phyloP scores from a whole-genome alignment of 2,888 invertebrate species.

The Athetis lepigone region DNA sequence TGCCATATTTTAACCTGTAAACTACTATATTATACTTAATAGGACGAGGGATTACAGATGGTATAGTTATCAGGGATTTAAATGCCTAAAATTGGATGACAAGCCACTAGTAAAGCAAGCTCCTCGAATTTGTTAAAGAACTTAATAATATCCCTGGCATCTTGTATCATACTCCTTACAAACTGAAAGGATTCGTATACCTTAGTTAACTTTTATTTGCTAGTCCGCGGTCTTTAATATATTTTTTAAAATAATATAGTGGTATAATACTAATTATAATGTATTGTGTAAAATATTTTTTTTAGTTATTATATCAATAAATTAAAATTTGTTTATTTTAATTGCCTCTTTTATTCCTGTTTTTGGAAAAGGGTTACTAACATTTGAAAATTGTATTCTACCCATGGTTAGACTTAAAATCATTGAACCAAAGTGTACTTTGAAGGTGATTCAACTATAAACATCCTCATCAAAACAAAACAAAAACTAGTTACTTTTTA shows the following conservation, averaged over 20 bases:
- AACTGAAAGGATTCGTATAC: constrained; percentile 77
- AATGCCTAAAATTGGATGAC: constrained; percentile 54
- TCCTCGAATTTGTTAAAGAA: constrained; percentile 55
- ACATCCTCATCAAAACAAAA: no score
- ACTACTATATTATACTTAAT: constrained; percentile 72
- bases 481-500: no score
- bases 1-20: constrained; percentile 86
- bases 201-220: constrained; percentile 87
- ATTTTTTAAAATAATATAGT: constrained; percentile 88
- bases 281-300: constrained; percentile 90
- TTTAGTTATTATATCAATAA: constrained; percentile 90
- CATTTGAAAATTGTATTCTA: no score
- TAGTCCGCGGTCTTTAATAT: constrained; percentile 89
- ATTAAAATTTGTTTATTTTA: constrained; percentile 91
- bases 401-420: no score
- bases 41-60: constrained; percentile 53
- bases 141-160: constrained; percentile 57
- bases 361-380: constrained; percentile 9
- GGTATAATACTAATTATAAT: constrained; percentile 90
- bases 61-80: constrained; percentile 51
- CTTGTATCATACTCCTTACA: constrained; percentile 69
- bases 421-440: no score
- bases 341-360: constrained; percentile 75
- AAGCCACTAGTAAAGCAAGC: constrained; percentile 30
- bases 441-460: no score